phyloP scores from a whole-genome alignment of 2,888 invertebrate species.

The Onthophagus sagittarius region DNA sequence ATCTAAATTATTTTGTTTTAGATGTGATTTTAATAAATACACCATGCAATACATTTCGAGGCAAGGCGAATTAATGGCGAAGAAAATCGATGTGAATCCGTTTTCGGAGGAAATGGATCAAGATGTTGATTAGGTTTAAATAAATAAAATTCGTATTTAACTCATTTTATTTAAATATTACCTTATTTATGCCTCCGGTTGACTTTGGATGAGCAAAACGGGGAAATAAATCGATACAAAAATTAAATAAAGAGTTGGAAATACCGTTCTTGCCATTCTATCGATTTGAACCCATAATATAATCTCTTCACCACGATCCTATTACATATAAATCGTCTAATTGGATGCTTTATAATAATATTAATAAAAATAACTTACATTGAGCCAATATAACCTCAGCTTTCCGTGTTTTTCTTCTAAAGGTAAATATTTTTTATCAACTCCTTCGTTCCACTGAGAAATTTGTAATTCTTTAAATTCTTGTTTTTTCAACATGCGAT shows the following conservation, averaged over 20 bases:
- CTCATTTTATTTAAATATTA: not conserved
- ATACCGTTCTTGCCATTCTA: constrained; percentile 69
- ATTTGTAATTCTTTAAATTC: constrained; percentile 45
- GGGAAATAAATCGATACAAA: constrained; percentile 79
- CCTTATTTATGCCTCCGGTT: not conserved
- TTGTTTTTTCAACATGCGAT: constrained; percentile 60
- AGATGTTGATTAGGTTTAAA: not conserved
- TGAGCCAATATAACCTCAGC: constrained; percentile 37
- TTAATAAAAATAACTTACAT: constrained; percentile 32
- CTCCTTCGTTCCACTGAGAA: constrained; percentile 36
- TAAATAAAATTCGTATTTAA: too few species aligned
- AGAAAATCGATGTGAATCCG: constrained; percentile 25
- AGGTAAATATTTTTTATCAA: constrained; percentile 26
- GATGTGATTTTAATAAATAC: constrained; percentile 88
- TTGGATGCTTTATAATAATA: too few species aligned
- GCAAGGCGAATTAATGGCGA: constrained; percentile 50
- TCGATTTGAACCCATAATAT: constrained; percentile 79
- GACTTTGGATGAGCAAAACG: constrained; percentile 48
- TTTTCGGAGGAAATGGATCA: constrained; percentile 2
- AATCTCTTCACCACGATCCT: constrained; percentile 65
- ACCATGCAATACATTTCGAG: constrained; percentile 64
- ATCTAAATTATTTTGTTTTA: constrained; percentile 50
- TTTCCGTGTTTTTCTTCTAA: constrained; percentile 7
- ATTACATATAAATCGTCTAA: constrained; percentile 30
- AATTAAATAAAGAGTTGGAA: constrained; percentile 73